Evolutionary conservation across 2,797 vertebrate genomes (phyloP).

Genomic region (Rhabdophis nuchalis): DNA sequence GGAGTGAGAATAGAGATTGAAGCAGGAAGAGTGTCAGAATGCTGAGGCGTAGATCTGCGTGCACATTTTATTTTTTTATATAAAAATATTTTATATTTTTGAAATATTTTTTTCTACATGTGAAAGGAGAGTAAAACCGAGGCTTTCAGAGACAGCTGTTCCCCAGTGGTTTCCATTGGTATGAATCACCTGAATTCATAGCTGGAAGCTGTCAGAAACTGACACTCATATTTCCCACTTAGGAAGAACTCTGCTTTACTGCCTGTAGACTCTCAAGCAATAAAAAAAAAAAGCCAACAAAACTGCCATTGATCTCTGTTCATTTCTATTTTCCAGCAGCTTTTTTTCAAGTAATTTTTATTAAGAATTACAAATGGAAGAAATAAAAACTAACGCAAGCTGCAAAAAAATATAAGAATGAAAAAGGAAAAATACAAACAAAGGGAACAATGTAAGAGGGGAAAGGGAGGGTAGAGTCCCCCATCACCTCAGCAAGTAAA

Average conservation of each 20-base stretch:
- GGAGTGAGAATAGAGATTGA: background rate
- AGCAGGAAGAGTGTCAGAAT: background rate
- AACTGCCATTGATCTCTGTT: background rate
- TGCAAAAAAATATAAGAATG: background rate
- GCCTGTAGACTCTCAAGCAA: background rate
- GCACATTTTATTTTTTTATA: background rate
- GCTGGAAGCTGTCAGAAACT: conserved; percentile 5
- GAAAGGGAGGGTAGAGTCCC: accelerated
- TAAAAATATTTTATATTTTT: background rate
- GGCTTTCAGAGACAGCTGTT: background rate
- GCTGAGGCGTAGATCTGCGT: background rate
- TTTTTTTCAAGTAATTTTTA: background rate
- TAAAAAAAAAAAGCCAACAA: background rate
- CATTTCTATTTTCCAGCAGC: background rate
- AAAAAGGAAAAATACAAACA: background rate
- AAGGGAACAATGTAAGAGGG: background rate
- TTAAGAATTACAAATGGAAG: background rate
- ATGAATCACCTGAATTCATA: conserved; percentile 4
- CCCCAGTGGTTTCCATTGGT: background rate
- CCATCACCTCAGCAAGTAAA: background rate
- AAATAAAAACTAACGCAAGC: background rate
- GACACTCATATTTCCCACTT: background rate
- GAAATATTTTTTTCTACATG: background rate
- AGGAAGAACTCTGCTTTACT: background rate
- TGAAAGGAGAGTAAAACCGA: no score